Base-by-base conservation (phyloP, 2,797 vertebrate species). In the Lerista edwardsae region DNA sequence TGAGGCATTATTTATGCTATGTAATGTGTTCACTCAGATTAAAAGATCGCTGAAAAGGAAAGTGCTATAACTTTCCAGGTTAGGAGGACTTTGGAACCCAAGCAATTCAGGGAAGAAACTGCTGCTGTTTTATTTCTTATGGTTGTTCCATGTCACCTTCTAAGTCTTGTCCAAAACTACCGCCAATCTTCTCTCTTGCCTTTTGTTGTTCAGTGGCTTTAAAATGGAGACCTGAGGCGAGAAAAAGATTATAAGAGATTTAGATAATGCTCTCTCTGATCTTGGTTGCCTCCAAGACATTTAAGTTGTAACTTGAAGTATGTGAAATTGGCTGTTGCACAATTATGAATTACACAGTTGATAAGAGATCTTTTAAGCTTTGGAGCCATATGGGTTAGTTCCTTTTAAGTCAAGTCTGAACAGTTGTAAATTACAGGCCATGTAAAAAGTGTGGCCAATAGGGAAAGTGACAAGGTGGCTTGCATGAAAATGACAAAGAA, bases 351-450 rank as follows among this genome's bases (percentile, higher is more conserved):
- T 75, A 19, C 74, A 3, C 47, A 59, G 55, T 69, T 72, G 89
- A 87, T 91, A 87, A 92, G 74, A 82, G 62, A 36, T 84, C 29
- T 36, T 17, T 6, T 87, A 82, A 78, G 47, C 80, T 72, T 79
- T 83, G 34, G 65, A 79, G 44, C 73, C 76, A 57, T 41, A 72
- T 90, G 74, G 79, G 85, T 91, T 64, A 55, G 62, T 72, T 90
- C 80, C 84, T 89, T n/a, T 80, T 84, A 84, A 82, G 87, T 31
- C 81, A 91, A 71, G 47, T n/a, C 72, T 8, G n/a, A 81, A n/a
- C 65, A 82, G 19, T 47, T 90, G 89, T 79, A 88, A 85, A 85
- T 79, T 89, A 86, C 86, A 68, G 59, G 23, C 72, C 34, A 6
- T 61, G 27, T 44, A n/a, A 39, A 44, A 71, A 39, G 51, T 80